A percentile compares a stretch with the other conserved stretches of the same genome.
Evolutionary conservation across 2,888 invertebrate species (phyloP).

Genomic region (Drosophila nigritarsus): DNA sequence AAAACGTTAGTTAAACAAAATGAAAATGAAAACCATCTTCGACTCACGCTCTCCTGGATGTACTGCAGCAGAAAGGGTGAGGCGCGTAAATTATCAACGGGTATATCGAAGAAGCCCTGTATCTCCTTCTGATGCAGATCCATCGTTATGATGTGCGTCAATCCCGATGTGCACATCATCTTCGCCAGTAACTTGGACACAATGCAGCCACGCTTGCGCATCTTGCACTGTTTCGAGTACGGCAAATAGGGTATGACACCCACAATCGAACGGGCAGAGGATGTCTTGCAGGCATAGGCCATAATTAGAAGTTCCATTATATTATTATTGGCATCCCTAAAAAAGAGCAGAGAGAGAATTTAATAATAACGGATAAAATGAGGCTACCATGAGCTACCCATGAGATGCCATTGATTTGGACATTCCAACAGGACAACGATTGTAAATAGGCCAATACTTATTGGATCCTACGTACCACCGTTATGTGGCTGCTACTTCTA

Average conservation of each 20-base stretch:
- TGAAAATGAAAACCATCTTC: background rate
- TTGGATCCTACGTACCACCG: too few species aligned
- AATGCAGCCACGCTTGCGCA: constrained; percentile 99
- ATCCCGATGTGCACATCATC: constrained; percentile 98
- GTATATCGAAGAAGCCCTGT: constrained; percentile 99
- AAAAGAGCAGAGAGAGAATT: constrained; percentile 71
- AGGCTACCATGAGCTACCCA: background rate
- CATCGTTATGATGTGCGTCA: constrained; percentile 99
- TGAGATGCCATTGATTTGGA: background rate
- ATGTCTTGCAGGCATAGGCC: constrained; percentile 99
- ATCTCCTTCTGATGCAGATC: constrained; percentile 99
- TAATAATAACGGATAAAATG: background rate
- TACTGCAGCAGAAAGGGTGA: constrained; percentile 99
- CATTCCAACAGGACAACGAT: too few species aligned
- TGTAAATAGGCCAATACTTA: too few species aligned
- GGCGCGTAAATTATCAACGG: constrained; percentile 98
- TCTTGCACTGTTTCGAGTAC: constrained; percentile 99
- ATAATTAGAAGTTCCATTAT: constrained; percentile 99
- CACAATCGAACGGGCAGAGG: constrained; percentile 97
- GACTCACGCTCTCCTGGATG: constrained; percentile 96
- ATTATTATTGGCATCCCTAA: constrained; percentile 98
- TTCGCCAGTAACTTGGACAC: constrained; percentile 97
- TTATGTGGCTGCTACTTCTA: too few species aligned
- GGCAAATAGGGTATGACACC: constrained; percentile 99
- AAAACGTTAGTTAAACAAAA: too few species aligned